Base-by-base conservation (phyloP, 2,113 vertebrate genomes). In the Coreoperca whiteheadi region DNA sequence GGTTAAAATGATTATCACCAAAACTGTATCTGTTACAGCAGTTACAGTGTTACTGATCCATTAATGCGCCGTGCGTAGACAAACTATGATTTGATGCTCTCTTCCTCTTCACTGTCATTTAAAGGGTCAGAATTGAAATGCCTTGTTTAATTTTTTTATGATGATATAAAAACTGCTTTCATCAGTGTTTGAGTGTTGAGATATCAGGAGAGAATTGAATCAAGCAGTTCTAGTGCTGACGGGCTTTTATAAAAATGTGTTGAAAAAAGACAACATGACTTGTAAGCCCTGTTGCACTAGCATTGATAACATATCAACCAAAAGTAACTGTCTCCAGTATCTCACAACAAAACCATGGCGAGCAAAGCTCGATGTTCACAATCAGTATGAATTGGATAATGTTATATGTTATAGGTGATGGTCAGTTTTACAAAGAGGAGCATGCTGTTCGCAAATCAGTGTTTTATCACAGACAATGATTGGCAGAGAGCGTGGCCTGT, bases 31-130 rank as follows among this genome's bases (percentile, higher is more conserved):
- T 78, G 83, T 92, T 89, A 68, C 69, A 67, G 18, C 15, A 39
- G 50, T 63, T 70, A 66, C 11, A 65, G 61, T 87, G 65, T 92
- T 87, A 83, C 83, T 89, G 84, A 85, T 73, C 53, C 34, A 46
- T 75, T 39, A 73, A 48, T 64, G 60, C 30, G 16, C 34, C 71
- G 15, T 48, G 6, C 66, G 60, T 75, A 77, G 67, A 66, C 59
- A 12, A 75, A 34, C 37, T 41, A 8, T 63, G 1, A 59, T 81
- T 71, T 43, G 14, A 25, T 0, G 5, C 34, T 43, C 60, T 83
- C 39, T 72, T 84, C 51, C 41, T 64, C 41, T 78, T 79, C 21
- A 50, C 34, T 68, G 34, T 76, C 37, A 77, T 77, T 74, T 57
- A 18, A 56, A 77, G 12, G 34, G 46, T 69, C 63, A 21, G 46